Percentiles rank a stretch among this genome's conserved stretches.
phyloP scores from a whole-genome alignment of 2,797 vertebrate genomes.

The Chelidonichthys spinosus region DNA sequence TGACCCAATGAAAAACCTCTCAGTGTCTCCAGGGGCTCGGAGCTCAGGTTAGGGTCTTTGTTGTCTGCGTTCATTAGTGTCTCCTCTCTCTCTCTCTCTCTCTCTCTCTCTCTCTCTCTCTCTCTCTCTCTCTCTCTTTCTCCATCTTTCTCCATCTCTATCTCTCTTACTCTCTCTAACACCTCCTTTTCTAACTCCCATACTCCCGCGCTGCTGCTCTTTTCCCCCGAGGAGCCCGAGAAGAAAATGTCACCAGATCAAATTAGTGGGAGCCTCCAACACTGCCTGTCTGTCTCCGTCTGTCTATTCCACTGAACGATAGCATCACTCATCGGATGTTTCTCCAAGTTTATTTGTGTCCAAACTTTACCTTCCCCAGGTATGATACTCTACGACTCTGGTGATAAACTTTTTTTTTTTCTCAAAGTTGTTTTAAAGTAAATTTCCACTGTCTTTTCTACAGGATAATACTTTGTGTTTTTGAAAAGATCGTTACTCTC shows the following conservation, averaged over 20 bases:
- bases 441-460: not conserved
- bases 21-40: slow-evolving; percentile 67
- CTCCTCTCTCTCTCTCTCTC: slow-evolving; percentile 62
- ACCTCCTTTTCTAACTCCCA: slow-evolving; percentile 56
- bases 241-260: slow-evolving; percentile 82
- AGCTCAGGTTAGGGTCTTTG: slow-evolving; percentile 81
- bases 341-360: slow-evolving; percentile 59
- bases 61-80: slow-evolving; percentile 84
- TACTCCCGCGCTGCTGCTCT: slow-evolving; percentile 66
- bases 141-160: slow-evolving; percentile 29
- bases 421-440: slow-evolving; percentile 9
- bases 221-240: slow-evolving; percentile 70
- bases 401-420: slow-evolving; percentile 18
- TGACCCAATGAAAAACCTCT: slow-evolving; percentile 79
- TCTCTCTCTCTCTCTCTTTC: slow-evolving; percentile 13
- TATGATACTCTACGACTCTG: slow-evolving; percentile 28
- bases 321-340: slow-evolving; percentile 66
- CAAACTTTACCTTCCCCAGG: slow-evolving; percentile 66
- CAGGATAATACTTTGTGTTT: not conserved
- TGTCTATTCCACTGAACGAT: slow-evolving; percentile 66
- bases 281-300: slow-evolving; percentile 65
- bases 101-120: slow-evolving; percentile 35
- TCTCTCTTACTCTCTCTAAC: slow-evolving; percentile 40
- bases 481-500: not conserved
- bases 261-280: slow-evolving; percentile 78